These are phyloP conservation scores for Butastur rufipennis DNA, from an alignment of 2,113 vertebrate species.

Conservation along the genomic window DNA sequence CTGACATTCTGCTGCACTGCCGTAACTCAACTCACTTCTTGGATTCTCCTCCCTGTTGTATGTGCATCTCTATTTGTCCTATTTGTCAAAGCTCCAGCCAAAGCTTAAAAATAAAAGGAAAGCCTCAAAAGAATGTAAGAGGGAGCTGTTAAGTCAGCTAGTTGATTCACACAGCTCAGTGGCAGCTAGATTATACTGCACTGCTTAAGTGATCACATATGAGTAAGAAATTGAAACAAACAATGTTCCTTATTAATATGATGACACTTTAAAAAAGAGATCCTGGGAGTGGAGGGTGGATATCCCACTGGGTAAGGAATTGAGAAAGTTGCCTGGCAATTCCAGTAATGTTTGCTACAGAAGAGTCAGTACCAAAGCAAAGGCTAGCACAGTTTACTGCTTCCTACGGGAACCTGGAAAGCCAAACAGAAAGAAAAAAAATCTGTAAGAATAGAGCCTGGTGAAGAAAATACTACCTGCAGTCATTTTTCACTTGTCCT, in stretches of 20 bases:
- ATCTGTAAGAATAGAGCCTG: neutral
- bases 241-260: constrained; percentile 22
- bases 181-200: constrained; percentile 53
- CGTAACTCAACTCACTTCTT: neutral
- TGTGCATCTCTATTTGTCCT: neutral
- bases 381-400: constrained; percentile 60
- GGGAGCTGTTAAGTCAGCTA: neutral
- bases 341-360: constrained; percentile 68
- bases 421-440: constrained; percentile 4
- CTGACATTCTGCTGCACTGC: neutral
- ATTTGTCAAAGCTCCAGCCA: neutral
- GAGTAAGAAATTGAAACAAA: constrained; percentile 24
- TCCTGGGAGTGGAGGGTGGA: constrained; percentile 7
- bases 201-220: constrained; percentile 43
- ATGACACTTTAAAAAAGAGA: constrained; percentile 15
- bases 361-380: constrained; percentile 67
- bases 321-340: constrained; percentile 5
- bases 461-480: neutral
- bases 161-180: neutral
- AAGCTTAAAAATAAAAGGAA: constrained; percentile 25
- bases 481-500: neutral
- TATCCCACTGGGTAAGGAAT: constrained; percentile 13
- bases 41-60: neutral
- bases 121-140: neutral
- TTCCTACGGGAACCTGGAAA: constrained; percentile 75